phyloP scores from a whole-genome alignment of 2,888 invertebrate species.

The Caenorhabditis japonica region DNA sequence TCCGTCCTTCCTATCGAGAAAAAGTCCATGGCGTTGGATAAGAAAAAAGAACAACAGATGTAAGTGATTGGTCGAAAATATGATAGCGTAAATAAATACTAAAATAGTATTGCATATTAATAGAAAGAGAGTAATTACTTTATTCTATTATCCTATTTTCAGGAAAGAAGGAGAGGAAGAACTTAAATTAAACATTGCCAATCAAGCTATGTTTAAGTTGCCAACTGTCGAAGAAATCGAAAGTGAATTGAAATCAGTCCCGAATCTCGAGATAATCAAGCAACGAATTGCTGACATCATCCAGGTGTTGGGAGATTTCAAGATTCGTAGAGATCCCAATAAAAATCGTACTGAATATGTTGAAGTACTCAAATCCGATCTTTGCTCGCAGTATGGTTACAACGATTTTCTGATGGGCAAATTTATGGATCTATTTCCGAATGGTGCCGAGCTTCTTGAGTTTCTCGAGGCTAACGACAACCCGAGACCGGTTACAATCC shows the following conservation, averaged over 20 bases:
- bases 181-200: conserved; percentile 70
- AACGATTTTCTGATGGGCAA: conserved; percentile 94
- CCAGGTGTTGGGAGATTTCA: conserved; percentile 74
- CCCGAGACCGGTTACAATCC: conserved; percentile 92
- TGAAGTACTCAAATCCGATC: conserved; percentile 82
- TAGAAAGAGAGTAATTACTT: no score
- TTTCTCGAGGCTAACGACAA: conserved; percentile 96
- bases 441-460: conserved; percentile 83
- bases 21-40: conserved; percentile 60
- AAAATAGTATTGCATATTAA: no score
- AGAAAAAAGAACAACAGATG: conserved; percentile 35
- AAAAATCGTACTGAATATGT: conserved; percentile 67
- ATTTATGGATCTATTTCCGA: conserved; percentile 89
- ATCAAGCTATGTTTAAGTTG: conserved; percentile 61
- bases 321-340: conserved; percentile 63
- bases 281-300: conserved; percentile 73
- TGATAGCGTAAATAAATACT: background rate
- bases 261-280: conserved; percentile 69
- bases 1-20: conserved; percentile 66
- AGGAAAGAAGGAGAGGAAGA: conserved; percentile 69
- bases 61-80: background rate
- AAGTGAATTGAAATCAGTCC: conserved; percentile 63
- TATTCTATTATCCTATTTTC: background rate
- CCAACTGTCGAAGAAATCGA: conserved; percentile 73
- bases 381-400: conserved; percentile 95